phyloP scores from a whole-genome alignment of 2,888 invertebrate species.

The Siphlonurus alternatus region DNA sequence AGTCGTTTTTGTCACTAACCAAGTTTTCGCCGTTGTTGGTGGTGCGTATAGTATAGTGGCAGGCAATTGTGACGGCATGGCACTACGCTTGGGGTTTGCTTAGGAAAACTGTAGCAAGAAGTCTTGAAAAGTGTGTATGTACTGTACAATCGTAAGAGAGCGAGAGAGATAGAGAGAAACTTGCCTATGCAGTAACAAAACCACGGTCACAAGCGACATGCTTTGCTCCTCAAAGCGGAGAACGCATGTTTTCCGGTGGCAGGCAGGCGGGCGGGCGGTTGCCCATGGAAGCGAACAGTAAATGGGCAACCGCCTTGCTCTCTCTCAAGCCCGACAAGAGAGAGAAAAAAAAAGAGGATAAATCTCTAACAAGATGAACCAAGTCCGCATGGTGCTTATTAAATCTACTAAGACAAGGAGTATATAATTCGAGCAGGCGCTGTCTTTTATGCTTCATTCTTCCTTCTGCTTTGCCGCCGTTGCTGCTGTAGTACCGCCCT shows the following conservation, averaged over 20 bases:
- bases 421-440: too few species aligned
- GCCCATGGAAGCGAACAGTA: too few species aligned
- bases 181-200: too few species aligned
- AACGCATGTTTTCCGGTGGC: background rate
- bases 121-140: background rate
- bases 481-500: too few species aligned
- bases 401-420: too few species aligned
- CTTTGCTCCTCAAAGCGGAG: background rate
- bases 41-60: background rate
- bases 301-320: background rate
- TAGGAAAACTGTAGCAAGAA: background rate
- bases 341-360: background rate
- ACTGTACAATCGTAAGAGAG: background rate
- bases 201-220: background rate
- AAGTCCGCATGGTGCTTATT: too few species aligned
- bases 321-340: background rate
- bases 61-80: background rate
- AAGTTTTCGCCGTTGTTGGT: background rate
- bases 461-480: too few species aligned
- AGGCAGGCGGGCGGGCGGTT: background rate
- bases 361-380: background rate
- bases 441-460: too few species aligned
- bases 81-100: too few species aligned
- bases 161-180: background rate
- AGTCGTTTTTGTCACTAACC: background rate